Percentiles rank a stretch among this genome's conserved stretches.
Evolutionary conservation across 2,888 invertebrate genomes (phyloP).

Genomic region (Hyalella azteca): DNA sequence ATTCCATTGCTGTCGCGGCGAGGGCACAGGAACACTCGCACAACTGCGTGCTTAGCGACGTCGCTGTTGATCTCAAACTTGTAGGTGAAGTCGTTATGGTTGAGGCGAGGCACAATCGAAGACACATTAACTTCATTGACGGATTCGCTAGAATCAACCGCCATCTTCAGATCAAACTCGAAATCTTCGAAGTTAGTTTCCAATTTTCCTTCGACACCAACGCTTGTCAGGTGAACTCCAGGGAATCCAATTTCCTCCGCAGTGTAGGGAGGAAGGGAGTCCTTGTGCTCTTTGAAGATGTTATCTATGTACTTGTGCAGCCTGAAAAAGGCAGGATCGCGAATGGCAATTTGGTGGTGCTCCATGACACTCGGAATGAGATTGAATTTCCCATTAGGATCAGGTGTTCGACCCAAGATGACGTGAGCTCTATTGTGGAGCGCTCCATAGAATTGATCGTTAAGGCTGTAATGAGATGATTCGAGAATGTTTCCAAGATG

Average conservation of each 20-base stretch:
- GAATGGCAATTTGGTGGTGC: conserved; percentile 73
- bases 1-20: conserved; percentile 59
- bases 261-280: conserved; percentile 69
- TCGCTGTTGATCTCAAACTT: conserved; percentile 58
- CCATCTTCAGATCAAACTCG: conserved; percentile 64
- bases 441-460: too few species aligned
- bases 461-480: conserved; percentile 59
- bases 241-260: conserved; percentile 61
- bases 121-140: conserved; percentile 50
- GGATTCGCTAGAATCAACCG: conserved; percentile 42
- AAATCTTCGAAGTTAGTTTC: conserved; percentile 60
- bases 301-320: conserved; percentile 72
- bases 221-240: conserved; percentile 61
- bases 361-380: conserved; percentile 64
- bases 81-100: conserved; percentile 60
- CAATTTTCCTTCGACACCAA: conserved; percentile 67
- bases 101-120: conserved; percentile 59
- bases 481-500: conserved; percentile 59
- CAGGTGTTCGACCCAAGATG: conserved; percentile 46
- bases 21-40: too few species aligned
- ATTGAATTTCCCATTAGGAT: conserved; percentile 63
- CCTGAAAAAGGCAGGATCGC: conserved; percentile 77
- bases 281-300: conserved; percentile 71
- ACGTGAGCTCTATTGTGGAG: conserved; percentile 47
- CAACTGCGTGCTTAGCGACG: too few species aligned